These are phyloP conservation scores for human (Homo sapiens) DNA, from an alignment of 2,113 vertebrate genomes.

Conservation along the genomic window GRCh38 chr2:67486001-67486500, in stretches of 20 bases:
- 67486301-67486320: slow-evolving; percentile 26
- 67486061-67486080: background rate
- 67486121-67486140: background rate
- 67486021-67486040: background rate
- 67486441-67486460: background rate
- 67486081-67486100: background rate
- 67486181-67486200: background rate
- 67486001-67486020: background rate
- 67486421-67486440: background rate
- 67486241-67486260: background rate
- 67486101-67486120: background rate
- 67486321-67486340: slow-evolving; percentile 32
- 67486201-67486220: background rate
- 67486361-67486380: background rate
- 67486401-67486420: background rate
- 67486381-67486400: slow-evolving; percentile 13
- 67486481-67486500: background rate
- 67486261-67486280: background rate
- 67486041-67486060: background rate
- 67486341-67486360: background rate
- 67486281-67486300: background rate
- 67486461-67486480: background rate
- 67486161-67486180: background rate
- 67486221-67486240: background rate
- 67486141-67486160: background rate